Evolutionary conservation across 2,113 vertebrate genomes (phyloP).

Genomic region (Myrmecophaga tridactyla): DNA sequence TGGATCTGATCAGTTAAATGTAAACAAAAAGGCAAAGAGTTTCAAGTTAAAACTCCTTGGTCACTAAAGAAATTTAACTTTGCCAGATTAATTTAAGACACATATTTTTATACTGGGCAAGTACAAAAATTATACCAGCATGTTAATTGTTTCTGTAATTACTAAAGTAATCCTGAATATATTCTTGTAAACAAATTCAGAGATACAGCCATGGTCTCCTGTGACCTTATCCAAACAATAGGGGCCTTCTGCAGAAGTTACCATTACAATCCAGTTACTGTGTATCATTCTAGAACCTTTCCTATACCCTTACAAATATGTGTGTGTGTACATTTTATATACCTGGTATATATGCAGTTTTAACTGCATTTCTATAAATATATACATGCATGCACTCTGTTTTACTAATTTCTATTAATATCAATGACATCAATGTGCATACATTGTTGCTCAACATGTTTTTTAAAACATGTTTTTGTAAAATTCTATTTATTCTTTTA

Average conservation of each 20-base stretch:
- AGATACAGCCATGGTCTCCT: not conserved
- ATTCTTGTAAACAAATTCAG: not conserved
- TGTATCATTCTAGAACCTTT: not conserved
- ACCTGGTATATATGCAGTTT: not conserved
- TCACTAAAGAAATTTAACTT: not conserved
- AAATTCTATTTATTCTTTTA: no score
- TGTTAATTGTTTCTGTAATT: not conserved
- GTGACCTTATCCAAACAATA: no score
- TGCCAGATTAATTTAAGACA: not conserved
- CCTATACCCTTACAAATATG: rapidly evolving
- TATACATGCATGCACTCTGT: not conserved
- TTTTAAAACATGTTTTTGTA: no score
- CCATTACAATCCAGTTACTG: no score
- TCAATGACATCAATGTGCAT: not conserved
- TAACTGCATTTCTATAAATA: not conserved
- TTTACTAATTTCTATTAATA: not conserved
- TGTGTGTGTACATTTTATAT: not conserved
- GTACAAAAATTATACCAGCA: not conserved
- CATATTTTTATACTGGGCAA: not conserved
- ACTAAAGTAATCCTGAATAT: not conserved
- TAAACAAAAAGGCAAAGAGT: not conserved
- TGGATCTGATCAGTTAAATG: not conserved
- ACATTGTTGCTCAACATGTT: not conserved
- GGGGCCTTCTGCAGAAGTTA: not conserved
- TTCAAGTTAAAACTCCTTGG: not conserved